A percentile compares a stretch with the other conserved stretches of the same genome.
Conservation (phyloP, 1,140 invertebrate species). For the Drosophila bocki region DNA sequence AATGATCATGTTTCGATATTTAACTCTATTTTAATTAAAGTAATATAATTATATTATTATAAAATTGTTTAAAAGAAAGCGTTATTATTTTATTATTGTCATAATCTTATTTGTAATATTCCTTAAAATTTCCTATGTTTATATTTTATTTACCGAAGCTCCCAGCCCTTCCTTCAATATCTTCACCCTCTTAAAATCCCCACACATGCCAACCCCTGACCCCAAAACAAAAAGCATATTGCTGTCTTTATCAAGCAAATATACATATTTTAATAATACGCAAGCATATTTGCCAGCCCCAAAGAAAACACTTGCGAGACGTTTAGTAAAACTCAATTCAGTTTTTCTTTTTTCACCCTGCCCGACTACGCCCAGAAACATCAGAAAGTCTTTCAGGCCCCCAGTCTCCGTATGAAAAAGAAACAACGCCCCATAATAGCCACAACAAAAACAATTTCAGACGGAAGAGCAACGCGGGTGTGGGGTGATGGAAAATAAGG, state of each 20-base stretch:
- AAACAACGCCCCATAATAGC: constrained; percentile 78
- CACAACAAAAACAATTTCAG: constrained; percentile 49
- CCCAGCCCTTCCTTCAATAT: neutral
- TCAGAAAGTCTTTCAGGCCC: constrained; percentile 25
- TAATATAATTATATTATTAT: too few relatives aligned
- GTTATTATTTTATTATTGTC: neutral
- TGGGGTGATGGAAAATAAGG: neutral
- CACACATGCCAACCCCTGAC: neutral
- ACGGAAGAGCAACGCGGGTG: constrained; percentile 4
- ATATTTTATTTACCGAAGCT: neutral
- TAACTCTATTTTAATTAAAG: too few relatives aligned
- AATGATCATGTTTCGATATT: too few relatives aligned
- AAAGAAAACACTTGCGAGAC: constrained; percentile 57
- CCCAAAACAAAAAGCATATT: constrained; percentile 61
- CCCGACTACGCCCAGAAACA: constrained; percentile 54
- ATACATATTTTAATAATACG: constrained; percentile 28
- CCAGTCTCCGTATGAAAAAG: constrained; percentile 25
- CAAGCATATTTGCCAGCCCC: constrained; percentile 5
- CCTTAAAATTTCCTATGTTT: neutral
- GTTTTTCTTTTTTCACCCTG: constrained; percentile 27
- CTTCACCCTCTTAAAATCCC: neutral
- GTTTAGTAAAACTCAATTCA: constrained; percentile 64
- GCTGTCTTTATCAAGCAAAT: constrained; percentile 41
- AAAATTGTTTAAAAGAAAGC: neutral
- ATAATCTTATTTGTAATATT: neutral